Percentiles rank a stretch among this genome's conserved stretches.
phyloP scores from a whole-genome alignment of 1,140 invertebrate genomes.

The Platyura marginata region DNA sequence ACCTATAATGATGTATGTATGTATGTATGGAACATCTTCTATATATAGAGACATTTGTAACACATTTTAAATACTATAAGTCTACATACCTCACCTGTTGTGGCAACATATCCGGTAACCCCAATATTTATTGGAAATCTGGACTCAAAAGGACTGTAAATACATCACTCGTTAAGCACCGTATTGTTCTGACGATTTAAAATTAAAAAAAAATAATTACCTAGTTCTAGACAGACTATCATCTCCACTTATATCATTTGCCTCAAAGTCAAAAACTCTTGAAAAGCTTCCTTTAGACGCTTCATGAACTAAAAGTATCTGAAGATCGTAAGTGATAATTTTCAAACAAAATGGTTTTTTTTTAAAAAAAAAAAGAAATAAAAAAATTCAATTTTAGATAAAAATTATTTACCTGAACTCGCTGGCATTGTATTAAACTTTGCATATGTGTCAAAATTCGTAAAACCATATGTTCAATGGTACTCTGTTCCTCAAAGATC shows the following conservation, averaged over 20 bases:
- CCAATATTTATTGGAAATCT: constrained; percentile 93
- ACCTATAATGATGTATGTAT: too few species aligned
- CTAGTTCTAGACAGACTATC: constrained; percentile 57
- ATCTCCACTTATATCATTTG: constrained; percentile 52
- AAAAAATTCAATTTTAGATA: constrained; percentile 1
- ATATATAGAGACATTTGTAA: too few species aligned
- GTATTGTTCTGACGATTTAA: too few species aligned
- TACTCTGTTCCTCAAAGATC: constrained; percentile 95
- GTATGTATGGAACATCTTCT: too few species aligned
- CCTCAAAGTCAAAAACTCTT: constrained; percentile 80
- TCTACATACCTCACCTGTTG: constrained; percentile 74
- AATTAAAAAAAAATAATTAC: too few species aligned
- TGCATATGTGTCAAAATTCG: constrained; percentile 89
- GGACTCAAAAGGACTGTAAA: constrained; percentile 64
- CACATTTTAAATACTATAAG: background rate
- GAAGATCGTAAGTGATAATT: constrained; percentile 10
- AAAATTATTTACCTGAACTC: constrained; percentile 65
- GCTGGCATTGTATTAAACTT: constrained; percentile 81
- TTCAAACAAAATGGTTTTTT: background rate
- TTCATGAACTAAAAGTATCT: constrained; percentile 76
- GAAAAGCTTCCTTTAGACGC: constrained; percentile 77
- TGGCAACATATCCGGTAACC: constrained; percentile 87
- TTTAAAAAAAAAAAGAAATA: constrained; percentile 2
- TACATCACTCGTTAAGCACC: too few species aligned
- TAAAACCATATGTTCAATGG: constrained; percentile 86